These are phyloP conservation scores for Etheostoma perlongum DNA, from an alignment of 2,797 vertebrate genomes.

Conservation along the genomic window DNA sequence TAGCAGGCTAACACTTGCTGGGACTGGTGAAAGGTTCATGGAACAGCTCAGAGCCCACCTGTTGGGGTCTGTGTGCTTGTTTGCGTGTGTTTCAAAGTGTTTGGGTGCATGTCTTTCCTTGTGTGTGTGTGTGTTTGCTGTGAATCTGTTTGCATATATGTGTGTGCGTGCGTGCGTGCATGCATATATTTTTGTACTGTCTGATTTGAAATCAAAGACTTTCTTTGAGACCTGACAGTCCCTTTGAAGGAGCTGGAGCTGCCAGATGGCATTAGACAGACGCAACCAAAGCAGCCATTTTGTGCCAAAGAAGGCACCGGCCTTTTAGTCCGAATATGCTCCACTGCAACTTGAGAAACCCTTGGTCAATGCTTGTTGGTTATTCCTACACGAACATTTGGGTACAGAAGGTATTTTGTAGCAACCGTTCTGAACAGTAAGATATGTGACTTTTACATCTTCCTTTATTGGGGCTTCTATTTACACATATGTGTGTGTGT, in stretches of 20 bases:
- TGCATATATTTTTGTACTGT: conserved; percentile 12
- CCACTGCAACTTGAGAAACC: conserved; percentile 9
- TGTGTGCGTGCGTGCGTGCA: conserved; percentile 3
- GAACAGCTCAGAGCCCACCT: conserved; percentile 27
- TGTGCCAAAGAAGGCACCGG: conserved; percentile 14
- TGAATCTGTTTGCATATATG: conserved; percentile 41
- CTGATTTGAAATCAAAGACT: conserved; percentile 71
- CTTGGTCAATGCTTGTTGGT: conserved; percentile 22
- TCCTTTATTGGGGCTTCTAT: background rate
- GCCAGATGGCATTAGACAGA: conserved; percentile 69
- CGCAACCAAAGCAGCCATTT: conserved; percentile 43
- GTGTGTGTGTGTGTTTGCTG: conserved; percentile 14
- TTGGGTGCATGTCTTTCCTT: background rate
- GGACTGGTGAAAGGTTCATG: conserved; percentile 3
- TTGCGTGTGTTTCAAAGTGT: conserved; percentile 19
- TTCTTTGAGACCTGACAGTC: conserved; percentile 64
- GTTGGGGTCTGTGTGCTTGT: conserved; percentile 23
- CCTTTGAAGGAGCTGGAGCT: conserved; percentile 72
- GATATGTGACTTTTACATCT: background rate
- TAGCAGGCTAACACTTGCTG: conserved; percentile 20
- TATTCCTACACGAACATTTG: conserved; percentile 25
- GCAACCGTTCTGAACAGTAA: background rate
- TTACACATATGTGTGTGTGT: background rate
- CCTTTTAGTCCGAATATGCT: conserved; percentile 34
- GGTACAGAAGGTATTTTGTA: conserved; percentile 4